Conservation (phyloP, 1,140 invertebrate species). For the Parapsyche elsis region DNA sequence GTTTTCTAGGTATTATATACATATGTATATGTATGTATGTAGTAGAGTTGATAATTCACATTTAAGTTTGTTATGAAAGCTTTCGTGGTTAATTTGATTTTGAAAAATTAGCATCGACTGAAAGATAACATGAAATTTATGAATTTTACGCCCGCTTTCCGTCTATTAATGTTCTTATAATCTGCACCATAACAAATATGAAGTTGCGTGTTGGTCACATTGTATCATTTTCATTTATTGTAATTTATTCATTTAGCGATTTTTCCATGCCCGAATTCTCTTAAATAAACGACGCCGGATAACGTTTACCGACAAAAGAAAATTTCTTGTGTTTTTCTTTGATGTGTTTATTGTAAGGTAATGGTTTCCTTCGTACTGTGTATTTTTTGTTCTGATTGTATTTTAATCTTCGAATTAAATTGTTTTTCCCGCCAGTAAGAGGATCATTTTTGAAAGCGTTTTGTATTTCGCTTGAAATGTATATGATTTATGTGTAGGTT, state of each 20-base stretch:
- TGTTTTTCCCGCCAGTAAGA: slow-evolving; percentile 2
- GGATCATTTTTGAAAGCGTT: not conserved
- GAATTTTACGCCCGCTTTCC: too few relatives aligned
- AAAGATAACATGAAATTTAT: too few relatives aligned
- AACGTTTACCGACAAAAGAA: slow-evolving; percentile 9
- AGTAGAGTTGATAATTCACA: too few relatives aligned
- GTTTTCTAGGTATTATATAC: too few relatives aligned
- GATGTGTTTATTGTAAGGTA: slow-evolving; percentile 1
- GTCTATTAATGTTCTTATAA: too few relatives aligned
- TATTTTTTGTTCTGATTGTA: slow-evolving; percentile 1
- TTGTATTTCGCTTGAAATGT: not conserved
- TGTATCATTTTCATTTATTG: too few relatives aligned
- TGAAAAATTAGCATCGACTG: too few relatives aligned
- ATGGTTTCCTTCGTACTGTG: not conserved
- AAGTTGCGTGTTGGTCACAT: too few relatives aligned
- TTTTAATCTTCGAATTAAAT: slow-evolving; percentile 19
- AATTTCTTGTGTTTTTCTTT: slow-evolving; percentile 8
- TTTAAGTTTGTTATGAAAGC: too few relatives aligned
- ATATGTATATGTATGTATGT: too few relatives aligned
- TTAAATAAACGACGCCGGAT: slow-evolving; percentile 14
- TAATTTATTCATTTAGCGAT: slow-evolving; percentile 19
- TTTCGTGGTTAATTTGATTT: too few relatives aligned
- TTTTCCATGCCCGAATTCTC: not conserved
- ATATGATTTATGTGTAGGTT: not conserved
- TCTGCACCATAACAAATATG: too few relatives aligned